Base-by-base conservation (phyloP, 2,888 invertebrate species). In the Lithophane ornitopus region DNA sequence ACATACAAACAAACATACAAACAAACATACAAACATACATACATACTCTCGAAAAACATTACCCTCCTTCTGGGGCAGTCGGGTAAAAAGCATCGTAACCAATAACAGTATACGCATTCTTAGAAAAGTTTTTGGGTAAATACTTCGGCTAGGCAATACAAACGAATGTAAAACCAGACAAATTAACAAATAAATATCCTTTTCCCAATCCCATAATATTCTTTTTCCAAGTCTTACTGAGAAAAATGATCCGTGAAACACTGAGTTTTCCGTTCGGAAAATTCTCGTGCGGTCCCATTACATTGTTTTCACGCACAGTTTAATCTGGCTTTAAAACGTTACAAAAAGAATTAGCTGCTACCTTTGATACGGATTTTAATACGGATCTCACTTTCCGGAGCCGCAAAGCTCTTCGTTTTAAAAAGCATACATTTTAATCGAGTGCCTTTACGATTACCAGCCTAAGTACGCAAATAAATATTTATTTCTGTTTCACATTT, bases 391-490 rank as follows among this genome's bases (percentile, higher is more conserved):
- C 69, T 83, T 85, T 81, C 76, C 75, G 75, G 78, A 58, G 9
- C 63, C 80, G 54, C 67, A 72, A 76, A 68, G 70, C 79, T 76
- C 59, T 81, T 78, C 67, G 58, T 80, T 87, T 78, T 68, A 71
- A 83, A 84, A 84, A 62, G 67, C 80, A 80, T 86, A 86, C 75
- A 87, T 89, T 86, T 89, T 85, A 86, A 87, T 86, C 80, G 77
- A 84, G 81, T 65, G 67, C 78, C 76, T 81, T 85, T 83, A 80
- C 83, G 84, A 84, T 87, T 84, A 82, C 79, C 67, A 74, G 68
- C 78, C 71, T 84, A 84, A 88, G 83, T 87, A 83, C 56, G 41
- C 71, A 88, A 87, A 86, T 88, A 89, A 89, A 90, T 88, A 89
- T 89, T 89, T 87, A 82, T 86, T 72, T 78, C 73, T 85, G 76